Percentiles rank a stretch among this genome's conserved stretches.
Conservation (phyloP, 2,888 invertebrate species). For the Ferrisia virgata region DNA sequence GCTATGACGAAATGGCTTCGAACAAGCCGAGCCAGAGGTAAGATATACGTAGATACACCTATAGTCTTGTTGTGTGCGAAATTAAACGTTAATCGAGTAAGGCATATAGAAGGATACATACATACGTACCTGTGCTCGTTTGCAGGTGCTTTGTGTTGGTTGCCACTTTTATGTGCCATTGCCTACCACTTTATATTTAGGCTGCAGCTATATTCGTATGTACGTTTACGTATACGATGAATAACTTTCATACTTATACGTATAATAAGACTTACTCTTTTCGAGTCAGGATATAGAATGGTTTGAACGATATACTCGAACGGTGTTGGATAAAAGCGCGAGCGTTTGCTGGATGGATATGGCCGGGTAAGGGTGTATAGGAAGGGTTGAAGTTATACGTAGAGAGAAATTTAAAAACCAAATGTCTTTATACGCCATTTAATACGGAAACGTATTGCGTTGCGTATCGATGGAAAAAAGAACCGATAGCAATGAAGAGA, state of each 20-base stretch:
- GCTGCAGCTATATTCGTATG: too few relatives aligned
- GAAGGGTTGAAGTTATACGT: not conserved
- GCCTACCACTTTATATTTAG: too few relatives aligned
- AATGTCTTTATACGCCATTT: conserved; percentile 42
- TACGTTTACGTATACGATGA: too few relatives aligned
- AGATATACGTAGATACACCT: not conserved
- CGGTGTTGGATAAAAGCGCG: not conserved
- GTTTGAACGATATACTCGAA: not conserved
- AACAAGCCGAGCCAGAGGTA: too few relatives aligned
- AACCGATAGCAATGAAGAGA: too few relatives aligned
- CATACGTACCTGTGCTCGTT: too few relatives aligned
- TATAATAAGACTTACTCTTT: not conserved
- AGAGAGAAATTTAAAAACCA: conserved; percentile 32
- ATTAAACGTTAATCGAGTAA: not conserved
- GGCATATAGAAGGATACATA: not conserved
- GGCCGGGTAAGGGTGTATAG: not conserved
- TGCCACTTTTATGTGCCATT: too few relatives aligned
- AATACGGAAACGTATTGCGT: conserved; percentile 36
- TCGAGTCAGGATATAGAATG: not conserved
- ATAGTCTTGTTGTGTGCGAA: too few relatives aligned
- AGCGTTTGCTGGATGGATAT: not conserved
- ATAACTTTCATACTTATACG: not conserved
- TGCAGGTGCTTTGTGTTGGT: too few relatives aligned
- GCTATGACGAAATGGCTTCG: too few relatives aligned
- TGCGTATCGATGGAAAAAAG: not conserved